Conservation (phyloP, 1,140 invertebrate genomes). For the Oryctes rhinoceros region DNA sequence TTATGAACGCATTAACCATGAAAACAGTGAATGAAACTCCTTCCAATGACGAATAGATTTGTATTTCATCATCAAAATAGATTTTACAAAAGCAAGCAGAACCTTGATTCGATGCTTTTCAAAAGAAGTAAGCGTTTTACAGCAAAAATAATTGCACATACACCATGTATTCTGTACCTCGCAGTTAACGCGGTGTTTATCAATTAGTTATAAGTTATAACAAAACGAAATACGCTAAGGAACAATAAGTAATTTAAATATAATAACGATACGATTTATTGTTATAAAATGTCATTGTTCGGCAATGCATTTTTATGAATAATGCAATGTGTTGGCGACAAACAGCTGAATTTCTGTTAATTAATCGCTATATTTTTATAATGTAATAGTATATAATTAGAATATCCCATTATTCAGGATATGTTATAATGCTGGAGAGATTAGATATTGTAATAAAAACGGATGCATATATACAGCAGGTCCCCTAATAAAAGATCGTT, state of each 20-base stretch:
- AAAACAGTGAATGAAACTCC: conserved; percentile 18
- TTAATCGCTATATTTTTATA: too few species aligned
- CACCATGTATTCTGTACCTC: too few species aligned
- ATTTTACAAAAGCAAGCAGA: background rate
- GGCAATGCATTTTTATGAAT: too few species aligned
- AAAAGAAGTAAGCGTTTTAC: background rate
- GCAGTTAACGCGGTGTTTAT: too few species aligned
- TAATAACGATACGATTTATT: background rate
- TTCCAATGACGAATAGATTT: conserved; percentile 19
- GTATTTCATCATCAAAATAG: conserved; percentile 9
- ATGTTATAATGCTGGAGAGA: background rate
- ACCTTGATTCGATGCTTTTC: background rate
- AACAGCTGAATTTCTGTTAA: too few species aligned
- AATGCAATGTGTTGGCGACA: too few species aligned
- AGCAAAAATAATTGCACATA: background rate
- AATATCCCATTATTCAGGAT: background rate
- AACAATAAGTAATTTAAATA: conserved; percentile 17
- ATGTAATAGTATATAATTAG: too few species aligned
- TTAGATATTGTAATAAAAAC: background rate
- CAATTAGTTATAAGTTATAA: too few species aligned
- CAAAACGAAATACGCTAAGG: background rate
- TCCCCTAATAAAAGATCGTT: background rate
- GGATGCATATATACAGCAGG: too few species aligned
- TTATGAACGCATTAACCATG: conserved; percentile 19
- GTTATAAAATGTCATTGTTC: background rate